Conservation (phyloP, 2,888 invertebrate species). For the Idaea aversata region DNA sequence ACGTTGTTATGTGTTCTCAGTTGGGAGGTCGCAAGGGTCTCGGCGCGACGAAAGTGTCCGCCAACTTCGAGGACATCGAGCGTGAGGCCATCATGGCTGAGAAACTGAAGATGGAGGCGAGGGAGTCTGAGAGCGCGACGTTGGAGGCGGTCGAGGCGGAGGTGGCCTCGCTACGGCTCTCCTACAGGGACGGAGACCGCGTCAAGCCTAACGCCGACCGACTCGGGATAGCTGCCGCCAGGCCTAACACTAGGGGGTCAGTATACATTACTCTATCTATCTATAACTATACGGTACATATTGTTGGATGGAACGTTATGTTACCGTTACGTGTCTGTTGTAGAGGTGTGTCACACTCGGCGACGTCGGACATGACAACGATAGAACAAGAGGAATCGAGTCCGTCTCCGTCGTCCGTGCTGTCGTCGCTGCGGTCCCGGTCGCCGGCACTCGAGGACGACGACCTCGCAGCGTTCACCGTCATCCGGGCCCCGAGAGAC, state of each 20-base stretch:
- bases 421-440: slow-evolving; percentile 3
- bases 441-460: slow-evolving; percentile 45
- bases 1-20: slow-evolving; percentile 63
- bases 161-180: slow-evolving; percentile 84
- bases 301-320: too few species aligned
- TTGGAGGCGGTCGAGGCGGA: slow-evolving; percentile 82
- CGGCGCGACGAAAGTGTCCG: slow-evolving; percentile 96
- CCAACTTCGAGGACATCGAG: slow-evolving; percentile 97
- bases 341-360: slow-evolving; percentile 82
- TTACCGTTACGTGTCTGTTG: too few species aligned
- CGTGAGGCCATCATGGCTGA: slow-evolving; percentile 92
- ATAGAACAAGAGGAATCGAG: slow-evolving; percentile 88
- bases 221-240: slow-evolving; percentile 92
- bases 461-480: slow-evolving; percentile 79
- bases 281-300: too few species aligned
- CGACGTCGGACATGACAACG: slow-evolving; percentile 92
- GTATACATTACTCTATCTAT: too few species aligned
- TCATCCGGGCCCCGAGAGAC: slow-evolving; percentile 72
- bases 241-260: slow-evolving; percentile 19
- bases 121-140: slow-evolving; percentile 48
- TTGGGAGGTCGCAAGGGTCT: slow-evolving; percentile 92
- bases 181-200: slow-evolving; percentile 86
- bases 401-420: too few species aligned
- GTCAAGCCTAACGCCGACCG: slow-evolving; percentile 88
- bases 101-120: slow-evolving; percentile 82